Conservation (phyloP, 2,888 invertebrate genomes). For the Harpalus rufipes region DNA sequence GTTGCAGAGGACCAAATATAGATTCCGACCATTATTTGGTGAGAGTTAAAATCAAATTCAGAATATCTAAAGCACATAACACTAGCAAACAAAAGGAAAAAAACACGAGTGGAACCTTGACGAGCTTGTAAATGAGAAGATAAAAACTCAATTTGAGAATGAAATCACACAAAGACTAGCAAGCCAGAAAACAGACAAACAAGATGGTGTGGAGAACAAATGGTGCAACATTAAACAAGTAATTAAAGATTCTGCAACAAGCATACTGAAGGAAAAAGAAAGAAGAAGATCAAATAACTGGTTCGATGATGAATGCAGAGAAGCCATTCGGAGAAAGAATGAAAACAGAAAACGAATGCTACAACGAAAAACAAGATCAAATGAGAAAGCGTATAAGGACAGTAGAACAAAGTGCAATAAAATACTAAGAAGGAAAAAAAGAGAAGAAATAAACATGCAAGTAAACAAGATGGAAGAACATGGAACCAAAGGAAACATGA, state of each 20-base stretch:
- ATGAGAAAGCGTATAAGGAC: constrained; percentile 31
- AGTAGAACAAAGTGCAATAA: constrained; percentile 37
- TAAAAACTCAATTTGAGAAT: constrained; percentile 26
- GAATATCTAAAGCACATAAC: constrained; percentile 19
- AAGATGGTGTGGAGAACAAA: constrained; percentile 15
- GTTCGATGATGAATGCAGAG: constrained; percentile 34
- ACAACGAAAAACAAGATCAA: constrained; percentile 45
- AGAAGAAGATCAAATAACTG: constrained; percentile 42
- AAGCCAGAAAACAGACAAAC: constrained; percentile 6
- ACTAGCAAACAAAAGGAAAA: constrained; percentile 35
- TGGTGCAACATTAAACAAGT: constrained; percentile 33
- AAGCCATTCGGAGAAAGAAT: constrained; percentile 5
- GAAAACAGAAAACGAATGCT: constrained; percentile 31
- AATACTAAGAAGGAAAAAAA: constrained; percentile 36
- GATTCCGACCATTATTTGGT: constrained; percentile 58
- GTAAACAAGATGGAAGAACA: constrained; percentile 30
- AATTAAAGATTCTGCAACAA: constrained; percentile 31
- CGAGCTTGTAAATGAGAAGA: constrained; percentile 15
- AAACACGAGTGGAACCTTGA: constrained; percentile 30
- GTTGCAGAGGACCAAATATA: constrained; percentile 56
- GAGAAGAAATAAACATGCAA: constrained; percentile 15
- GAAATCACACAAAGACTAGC: constrained; percentile 33
- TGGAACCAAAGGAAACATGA: constrained; percentile 32
- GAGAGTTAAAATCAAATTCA: constrained; percentile 42
- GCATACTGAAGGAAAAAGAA: constrained; percentile 25